Conservation (phyloP, 1,140 invertebrate genomes). For the Anagrus nilaparvatae region DNA sequence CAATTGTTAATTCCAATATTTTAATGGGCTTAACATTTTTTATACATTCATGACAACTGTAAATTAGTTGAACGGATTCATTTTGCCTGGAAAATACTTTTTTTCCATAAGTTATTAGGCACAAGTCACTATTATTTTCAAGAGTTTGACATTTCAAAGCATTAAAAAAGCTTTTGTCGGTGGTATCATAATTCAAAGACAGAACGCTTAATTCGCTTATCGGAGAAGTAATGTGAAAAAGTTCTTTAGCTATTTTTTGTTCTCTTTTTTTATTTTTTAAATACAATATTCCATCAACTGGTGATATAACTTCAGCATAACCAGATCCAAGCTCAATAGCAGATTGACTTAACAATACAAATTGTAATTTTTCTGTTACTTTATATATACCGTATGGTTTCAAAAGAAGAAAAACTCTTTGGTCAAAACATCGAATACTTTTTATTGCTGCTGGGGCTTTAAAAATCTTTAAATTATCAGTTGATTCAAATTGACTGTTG, state of each 20-base stretch:
- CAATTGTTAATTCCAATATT: conserved; percentile 19
- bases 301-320: conserved; percentile 22
- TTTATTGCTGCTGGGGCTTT: conserved; percentile 23
- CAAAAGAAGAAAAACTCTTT: conserved; percentile 29
- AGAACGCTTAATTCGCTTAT: conserved; percentile 10
- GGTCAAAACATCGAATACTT: conserved; percentile 22
- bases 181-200: conserved; percentile 11
- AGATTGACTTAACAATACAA: conserved; percentile 21
- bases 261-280: conserved; percentile 29
- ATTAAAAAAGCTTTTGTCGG: conserved; percentile 12
- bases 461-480: conserved; percentile 8
- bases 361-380: conserved; percentile 19
- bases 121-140: conserved; percentile 14
- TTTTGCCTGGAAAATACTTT: conserved; percentile 18
- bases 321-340: conserved; percentile 24
- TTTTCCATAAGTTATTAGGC: conserved; percentile 21
- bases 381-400: conserved; percentile 29
- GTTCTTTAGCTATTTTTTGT: conserved; percentile 10
- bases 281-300: conserved; percentile 18
- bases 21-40: conserved; percentile 19
- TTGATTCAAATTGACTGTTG: neutral
- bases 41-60: conserved; percentile 19
- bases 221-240: conserved; percentile 10
- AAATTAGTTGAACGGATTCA: conserved; percentile 20
- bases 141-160: conserved; percentile 8